A percentile compares a stretch with the other conserved stretches of the same genome.
phyloP scores from a whole-genome alignment of 1,140 invertebrate genomes.

The Solen grandis region DNA sequence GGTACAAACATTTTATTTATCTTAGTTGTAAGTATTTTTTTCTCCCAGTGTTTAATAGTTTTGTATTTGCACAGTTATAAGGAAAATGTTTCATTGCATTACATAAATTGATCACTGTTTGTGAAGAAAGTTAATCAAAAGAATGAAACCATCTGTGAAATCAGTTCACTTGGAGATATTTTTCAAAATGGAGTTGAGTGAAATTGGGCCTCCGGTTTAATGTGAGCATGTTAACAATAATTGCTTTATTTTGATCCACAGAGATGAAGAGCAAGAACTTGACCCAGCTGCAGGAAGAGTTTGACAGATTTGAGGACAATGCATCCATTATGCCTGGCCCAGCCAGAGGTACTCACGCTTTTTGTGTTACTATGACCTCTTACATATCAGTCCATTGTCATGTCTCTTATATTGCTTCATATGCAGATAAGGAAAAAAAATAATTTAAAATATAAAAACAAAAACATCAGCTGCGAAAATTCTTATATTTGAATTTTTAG shows the following conservation, averaged over 20 bases:
- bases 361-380: too few species aligned
- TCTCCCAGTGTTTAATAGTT: too few species aligned
- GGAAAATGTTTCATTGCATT: too few species aligned
- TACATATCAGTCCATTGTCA: not conserved
- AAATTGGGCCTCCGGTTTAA: too few species aligned
- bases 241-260: not conserved
- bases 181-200: not conserved
- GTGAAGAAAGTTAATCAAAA: too few species aligned
- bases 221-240: too few species aligned
- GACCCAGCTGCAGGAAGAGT: constrained; percentile 10
- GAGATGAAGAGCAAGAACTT: constrained; percentile 12
- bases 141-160: too few species aligned
- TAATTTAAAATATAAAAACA: not conserved
- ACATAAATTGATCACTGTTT: too few species aligned
- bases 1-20: too few species aligned
- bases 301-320: constrained; percentile 11
- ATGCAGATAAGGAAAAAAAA: not conserved
- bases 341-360: not conserved
- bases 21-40: too few species aligned
- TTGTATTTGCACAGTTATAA: too few species aligned
- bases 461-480: not conserved
- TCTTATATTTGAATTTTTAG: not conserved
- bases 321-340: constrained; percentile 8
- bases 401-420: not conserved
- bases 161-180: not conserved